Evolutionary conservation across 2,888 invertebrate species (phyloP).

Genomic region (Drosophila nigritarsus): DNA sequence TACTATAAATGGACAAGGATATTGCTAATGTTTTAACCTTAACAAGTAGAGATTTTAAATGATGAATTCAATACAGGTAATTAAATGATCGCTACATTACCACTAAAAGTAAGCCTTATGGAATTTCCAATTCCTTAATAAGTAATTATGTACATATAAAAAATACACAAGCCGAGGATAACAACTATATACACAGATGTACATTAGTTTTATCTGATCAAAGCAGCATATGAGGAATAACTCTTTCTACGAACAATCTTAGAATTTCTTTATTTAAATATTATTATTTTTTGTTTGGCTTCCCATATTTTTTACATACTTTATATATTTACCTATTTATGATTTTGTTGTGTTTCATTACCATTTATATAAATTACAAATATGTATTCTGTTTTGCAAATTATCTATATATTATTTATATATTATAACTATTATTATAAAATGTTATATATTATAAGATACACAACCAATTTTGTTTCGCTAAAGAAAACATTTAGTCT

Average conservation of each 20-base stretch:
- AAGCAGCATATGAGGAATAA: neutral
- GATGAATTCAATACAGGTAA: slow-evolving; percentile 30
- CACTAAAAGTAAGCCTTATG: neutral
- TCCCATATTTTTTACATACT: neutral
- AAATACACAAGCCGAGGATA: neutral
- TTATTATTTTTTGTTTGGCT: neutral
- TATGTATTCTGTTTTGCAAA: neutral
- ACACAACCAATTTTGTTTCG: no score
- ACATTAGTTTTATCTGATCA: neutral
- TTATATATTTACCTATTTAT: neutral
- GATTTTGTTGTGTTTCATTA: neutral
- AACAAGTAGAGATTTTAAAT: neutral
- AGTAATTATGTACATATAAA: neutral
- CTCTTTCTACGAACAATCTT: neutral
- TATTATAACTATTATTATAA: neutral
- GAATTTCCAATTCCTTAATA: neutral
- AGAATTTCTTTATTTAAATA: neutral
- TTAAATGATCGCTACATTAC: neutral
- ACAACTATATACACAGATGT: neutral
- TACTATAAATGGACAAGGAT: slow-evolving; percentile 1
- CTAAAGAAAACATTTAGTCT: neutral
- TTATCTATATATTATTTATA: neutral
- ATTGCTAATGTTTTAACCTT: neutral
- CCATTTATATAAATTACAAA: neutral
- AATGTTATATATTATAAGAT: neutral